These are phyloP conservation scores for Callaeas wilsoni DNA, from an alignment of 2,113 vertebrate genomes.

Conservation along the genomic window DNA sequence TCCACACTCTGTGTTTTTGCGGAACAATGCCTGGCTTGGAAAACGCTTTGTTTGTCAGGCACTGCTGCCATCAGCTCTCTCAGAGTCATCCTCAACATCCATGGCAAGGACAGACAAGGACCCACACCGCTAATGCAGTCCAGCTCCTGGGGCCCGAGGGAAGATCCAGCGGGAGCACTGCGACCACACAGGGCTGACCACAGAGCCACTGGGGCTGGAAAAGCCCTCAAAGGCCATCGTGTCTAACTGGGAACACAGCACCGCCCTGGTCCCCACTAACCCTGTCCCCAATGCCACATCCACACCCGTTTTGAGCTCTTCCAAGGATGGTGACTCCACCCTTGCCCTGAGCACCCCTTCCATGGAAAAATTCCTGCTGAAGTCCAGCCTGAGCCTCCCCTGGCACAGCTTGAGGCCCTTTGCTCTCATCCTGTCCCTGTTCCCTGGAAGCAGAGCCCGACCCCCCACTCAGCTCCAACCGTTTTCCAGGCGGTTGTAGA, in stretches of 20 bases:
- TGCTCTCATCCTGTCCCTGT: not conserved
- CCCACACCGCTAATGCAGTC: accelerated
- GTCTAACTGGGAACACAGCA: not conserved
- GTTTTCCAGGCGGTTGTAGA: not conserved
- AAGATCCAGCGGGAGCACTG: not conserved
- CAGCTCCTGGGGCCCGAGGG: not conserved
- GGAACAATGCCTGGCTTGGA: not conserved
- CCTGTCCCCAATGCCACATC: not conserved
- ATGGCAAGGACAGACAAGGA: not conserved
- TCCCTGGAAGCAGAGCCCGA: not conserved
- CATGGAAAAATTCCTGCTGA: not conserved
- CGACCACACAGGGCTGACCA: not conserved
- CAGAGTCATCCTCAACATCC: not conserved
- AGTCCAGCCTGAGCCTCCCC: not conserved
- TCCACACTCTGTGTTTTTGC: accelerated
- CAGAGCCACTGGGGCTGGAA: accelerated
- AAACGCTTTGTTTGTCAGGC: not conserved
- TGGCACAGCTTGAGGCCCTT: not conserved
- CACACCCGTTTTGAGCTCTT: not conserved
- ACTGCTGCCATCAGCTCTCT: not conserved
- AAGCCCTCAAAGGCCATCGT: not conserved
- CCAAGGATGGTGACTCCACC: not conserved
- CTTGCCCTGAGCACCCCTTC: not conserved
- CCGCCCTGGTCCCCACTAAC: accelerated
- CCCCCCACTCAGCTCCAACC: accelerated